These are phyloP conservation scores for Pecten maximus DNA, from an alignment of 2,888 invertebrate genomes.

Conservation along the genomic window DNA sequence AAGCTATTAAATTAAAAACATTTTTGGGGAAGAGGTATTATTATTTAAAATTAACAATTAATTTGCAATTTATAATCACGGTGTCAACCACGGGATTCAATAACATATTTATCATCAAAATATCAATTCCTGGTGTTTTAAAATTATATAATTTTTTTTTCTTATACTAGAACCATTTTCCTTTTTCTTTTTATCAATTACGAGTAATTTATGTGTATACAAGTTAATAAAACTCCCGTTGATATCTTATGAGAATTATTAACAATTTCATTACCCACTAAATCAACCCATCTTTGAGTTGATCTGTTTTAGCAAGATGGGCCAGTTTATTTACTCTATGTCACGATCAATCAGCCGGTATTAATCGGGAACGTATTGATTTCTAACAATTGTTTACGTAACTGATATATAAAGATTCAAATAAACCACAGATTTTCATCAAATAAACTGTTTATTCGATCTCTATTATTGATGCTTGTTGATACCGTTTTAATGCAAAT, in stretches of 20 bases:
- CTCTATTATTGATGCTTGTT: background rate
- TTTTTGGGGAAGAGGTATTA: background rate
- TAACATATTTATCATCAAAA: background rate
- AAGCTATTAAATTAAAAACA: too few relatives aligned
- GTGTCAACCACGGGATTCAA: background rate
- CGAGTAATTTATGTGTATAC: background rate
- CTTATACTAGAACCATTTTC: background rate
- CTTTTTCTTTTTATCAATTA: background rate
- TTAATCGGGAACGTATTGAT: background rate
- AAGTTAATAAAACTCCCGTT: background rate
- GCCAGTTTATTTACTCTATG: background rate
- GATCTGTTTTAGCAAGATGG: background rate
- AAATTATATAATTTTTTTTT: background rate
- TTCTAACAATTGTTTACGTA: background rate
- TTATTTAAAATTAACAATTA: background rate
- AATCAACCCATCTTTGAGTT: background rate
- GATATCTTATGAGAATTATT: background rate
- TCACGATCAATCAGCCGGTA: background rate
- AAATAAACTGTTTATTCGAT: slow-evolving; percentile 12
- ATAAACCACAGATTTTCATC: background rate
- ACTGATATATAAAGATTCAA: background rate
- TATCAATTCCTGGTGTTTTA: background rate
- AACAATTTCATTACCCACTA: background rate
- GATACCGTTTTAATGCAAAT: background rate
- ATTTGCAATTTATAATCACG: background rate